Conservation (phyloP, 2,113 vertebrate genomes). For the Athene noctua region DNA sequence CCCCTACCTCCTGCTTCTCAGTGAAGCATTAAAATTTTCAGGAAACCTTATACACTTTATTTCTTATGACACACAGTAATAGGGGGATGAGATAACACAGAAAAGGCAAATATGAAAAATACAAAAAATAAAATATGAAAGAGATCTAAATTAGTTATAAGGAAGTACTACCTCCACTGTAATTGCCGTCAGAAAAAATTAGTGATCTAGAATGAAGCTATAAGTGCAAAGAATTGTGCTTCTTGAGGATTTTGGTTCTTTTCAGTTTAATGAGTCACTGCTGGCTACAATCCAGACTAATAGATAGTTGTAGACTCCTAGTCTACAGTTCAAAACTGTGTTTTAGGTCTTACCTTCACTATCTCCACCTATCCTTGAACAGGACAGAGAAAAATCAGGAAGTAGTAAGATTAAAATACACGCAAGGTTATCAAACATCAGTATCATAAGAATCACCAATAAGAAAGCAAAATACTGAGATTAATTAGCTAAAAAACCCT, state of each 20-base stretch:
- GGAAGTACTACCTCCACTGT: neutral
- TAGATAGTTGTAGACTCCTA: neutral
- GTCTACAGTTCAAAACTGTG: neutral
- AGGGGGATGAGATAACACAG: neutral
- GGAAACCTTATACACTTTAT: neutral
- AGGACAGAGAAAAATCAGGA: neutral
- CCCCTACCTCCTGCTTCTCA: neutral
- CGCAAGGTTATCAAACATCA: neutral
- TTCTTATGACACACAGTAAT: neutral
- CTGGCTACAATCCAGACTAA: neutral
- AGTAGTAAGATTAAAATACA: neutral
- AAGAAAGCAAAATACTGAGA: neutral
- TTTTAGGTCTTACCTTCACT: neutral
- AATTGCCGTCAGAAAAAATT: neutral
- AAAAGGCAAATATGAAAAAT: neutral
- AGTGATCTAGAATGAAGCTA: neutral
- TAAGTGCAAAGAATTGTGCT: neutral
- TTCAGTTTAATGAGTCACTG: neutral
- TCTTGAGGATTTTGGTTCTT: neutral
- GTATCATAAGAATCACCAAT: fast-evolving
- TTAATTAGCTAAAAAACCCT: neutral
- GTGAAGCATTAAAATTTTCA: neutral
- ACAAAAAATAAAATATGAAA: neutral
- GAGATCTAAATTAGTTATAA: neutral
- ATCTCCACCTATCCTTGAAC: neutral